Percentiles rank a stretch among this genome's conserved stretches.
phyloP scores from a whole-genome alignment of 2,888 invertebrate genomes.

The Drosophila seclusa region DNA sequence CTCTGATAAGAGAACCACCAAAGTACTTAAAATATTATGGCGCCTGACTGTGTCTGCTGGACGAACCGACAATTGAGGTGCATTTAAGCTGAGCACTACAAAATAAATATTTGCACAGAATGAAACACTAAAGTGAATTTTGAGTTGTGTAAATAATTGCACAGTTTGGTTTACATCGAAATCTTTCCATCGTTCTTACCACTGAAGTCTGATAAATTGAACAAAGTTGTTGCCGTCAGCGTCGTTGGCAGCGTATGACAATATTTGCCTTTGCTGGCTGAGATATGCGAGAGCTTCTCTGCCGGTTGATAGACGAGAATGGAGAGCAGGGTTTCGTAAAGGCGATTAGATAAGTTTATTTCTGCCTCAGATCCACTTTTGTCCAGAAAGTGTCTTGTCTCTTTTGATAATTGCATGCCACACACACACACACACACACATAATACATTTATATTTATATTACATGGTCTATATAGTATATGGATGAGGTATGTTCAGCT shows the following conservation, averaged over 20 bases:
- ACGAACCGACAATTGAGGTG: slow-evolving; percentile 1
- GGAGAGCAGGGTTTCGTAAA: neutral
- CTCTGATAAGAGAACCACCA: slow-evolving; percentile 5
- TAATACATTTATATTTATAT: neutral
- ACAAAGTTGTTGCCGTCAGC: slow-evolving; percentile 12
- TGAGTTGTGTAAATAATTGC: slow-evolving; percentile 75
- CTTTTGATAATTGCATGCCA: slow-evolving; percentile 43
- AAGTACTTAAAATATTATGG: slow-evolving; percentile 18
- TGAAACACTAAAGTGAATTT: slow-evolving; percentile 77
- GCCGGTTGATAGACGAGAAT: neutral
- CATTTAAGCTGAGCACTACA: slow-evolving; percentile 24
- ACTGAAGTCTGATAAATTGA: slow-evolving; percentile 37
- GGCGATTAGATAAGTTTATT: slow-evolving; percentile 39
- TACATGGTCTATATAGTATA: neutral
- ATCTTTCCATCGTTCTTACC: slow-evolving; percentile 27
- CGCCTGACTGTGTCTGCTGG: neutral
- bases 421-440: slow-evolving; percentile 12
- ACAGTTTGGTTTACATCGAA: slow-evolving; percentile 60
- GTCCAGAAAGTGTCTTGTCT: slow-evolving; percentile 1
- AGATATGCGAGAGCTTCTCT: slow-evolving; percentile 1
- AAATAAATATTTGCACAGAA: slow-evolving; percentile 66
- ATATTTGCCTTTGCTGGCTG: slow-evolving; percentile 55
- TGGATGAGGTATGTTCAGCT: neutral
- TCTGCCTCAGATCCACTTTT: slow-evolving; percentile 17
- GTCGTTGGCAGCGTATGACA: slow-evolving; percentile 57